Base-by-base conservation (phyloP, 2,888 invertebrate species). In the Agriopis leucophaearia region DNA sequence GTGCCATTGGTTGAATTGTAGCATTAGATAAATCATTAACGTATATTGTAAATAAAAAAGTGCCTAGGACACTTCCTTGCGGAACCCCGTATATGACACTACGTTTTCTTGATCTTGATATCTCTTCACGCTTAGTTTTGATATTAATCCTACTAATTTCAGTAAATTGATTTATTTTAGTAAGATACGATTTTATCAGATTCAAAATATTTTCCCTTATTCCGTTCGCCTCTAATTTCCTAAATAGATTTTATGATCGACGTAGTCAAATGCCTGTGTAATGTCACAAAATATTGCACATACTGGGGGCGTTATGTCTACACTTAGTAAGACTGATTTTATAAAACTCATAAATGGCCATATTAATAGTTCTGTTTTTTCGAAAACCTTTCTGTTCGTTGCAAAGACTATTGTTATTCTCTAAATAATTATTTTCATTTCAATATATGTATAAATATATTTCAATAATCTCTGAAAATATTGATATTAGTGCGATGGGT, bases 321-420 rank as follows among this genome's bases (percentile, higher is more conserved):
- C 1, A 27, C 45, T 2, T 8, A 18, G 8, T 42, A 45, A 13
- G 18, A 44, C 7, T 27, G 27, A 10, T 4, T 27, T 13, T 8
- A 44, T 12, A 27, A 27, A 56, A 8, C n/a, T n/a, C 10, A 45
- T 35, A 56, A n/a, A 56, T 45, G 12, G 45, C 56, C 27, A 27
- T 8, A 35, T 56, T 56, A 13, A 44, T 56, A 6, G 18, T 45
- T 36, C 47, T 58, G 5, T 47, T 35, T 9, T 35, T 35, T 36
- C 57, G 12, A 16, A 58, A 47, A 35, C 57, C 57, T 9, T 35
- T 15, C 15, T 47, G 48, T 1, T 59, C 36, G n/a, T n/a, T n/a
- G n/a, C n/a, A n/a, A n/a, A n/a, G n/a, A n/a, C n/a, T n/a, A n/a
- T n/a, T n/a, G n/a, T n/a, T n/a, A n/a, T n/a, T n/a, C n/a, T n/a